These are phyloP conservation scores for Didymodactylos carnosus DNA, from an alignment of 2,888 invertebrate genomes.

Conservation along the genomic window DNA sequence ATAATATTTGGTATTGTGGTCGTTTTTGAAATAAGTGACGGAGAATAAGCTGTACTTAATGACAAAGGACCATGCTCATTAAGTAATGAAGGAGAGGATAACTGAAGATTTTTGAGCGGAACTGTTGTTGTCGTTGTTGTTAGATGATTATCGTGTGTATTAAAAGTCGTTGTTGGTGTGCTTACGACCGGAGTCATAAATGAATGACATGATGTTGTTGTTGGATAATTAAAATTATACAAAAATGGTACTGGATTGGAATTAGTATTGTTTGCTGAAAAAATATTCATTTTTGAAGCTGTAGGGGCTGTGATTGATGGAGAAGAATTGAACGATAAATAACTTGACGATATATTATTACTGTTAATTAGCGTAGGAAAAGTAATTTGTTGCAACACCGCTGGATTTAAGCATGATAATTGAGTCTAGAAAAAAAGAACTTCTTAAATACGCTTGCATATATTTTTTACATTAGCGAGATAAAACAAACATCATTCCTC, in stretches of 20 bases:
- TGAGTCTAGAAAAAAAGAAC: neutral
- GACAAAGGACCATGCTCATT: too few relatives aligned
- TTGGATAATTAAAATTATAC: too few relatives aligned
- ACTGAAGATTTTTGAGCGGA: neutral
- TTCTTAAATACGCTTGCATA: too few relatives aligned
- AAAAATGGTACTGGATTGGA: neutral
- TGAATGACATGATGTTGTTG: neutral
- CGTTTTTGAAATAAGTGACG: neutral
- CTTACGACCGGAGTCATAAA: neutral
- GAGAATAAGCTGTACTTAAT: neutral
- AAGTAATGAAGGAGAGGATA: neutral
- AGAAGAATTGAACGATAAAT: neutral
- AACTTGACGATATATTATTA: neutral
- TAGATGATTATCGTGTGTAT: neutral
- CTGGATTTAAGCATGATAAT: neutral
- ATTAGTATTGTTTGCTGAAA: neutral
- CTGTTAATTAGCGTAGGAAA: neutral
- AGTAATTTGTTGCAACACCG: neutral
- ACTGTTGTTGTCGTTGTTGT: neutral
- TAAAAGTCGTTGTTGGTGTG: neutral
- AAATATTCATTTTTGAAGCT: neutral
- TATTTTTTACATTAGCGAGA: too few relatives aligned
- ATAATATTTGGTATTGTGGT: neutral
- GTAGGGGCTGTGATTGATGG: too few relatives aligned
- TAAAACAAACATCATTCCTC: too few relatives aligned